These are phyloP conservation scores for Macropodus opercularis DNA, from an alignment of 2,797 vertebrate species.

Conservation along the genomic window DNA sequence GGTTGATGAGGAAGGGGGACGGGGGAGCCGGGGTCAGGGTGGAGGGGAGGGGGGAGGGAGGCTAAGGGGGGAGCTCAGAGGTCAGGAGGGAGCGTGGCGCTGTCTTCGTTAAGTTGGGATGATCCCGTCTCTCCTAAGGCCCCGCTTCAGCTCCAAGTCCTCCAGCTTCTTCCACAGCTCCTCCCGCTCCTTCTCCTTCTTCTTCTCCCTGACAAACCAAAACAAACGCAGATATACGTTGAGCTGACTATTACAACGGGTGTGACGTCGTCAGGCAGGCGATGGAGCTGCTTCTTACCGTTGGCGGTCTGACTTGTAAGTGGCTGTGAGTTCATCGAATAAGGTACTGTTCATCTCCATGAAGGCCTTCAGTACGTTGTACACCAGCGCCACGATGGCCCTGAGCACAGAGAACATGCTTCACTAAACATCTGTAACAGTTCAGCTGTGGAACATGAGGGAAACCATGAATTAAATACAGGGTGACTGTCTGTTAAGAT, in stretches of 20 bases:
- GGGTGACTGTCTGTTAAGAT: no score
- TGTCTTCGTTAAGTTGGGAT: conserved; percentile 95
- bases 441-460: no score
- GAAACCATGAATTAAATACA: no score
- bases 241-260: no score
- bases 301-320: conserved; percentile 99
- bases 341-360: conserved; percentile 99
- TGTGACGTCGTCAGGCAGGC: no score
- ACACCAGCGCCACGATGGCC: conserved; percentile 98
- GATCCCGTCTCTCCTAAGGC: conserved; percentile 95
- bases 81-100: conserved; percentile 52
- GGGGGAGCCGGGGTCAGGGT: conserved; percentile 64
- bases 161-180: conserved; percentile 99
- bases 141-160: conserved; percentile 98
- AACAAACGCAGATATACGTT: conserved; percentile 11
- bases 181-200: conserved; percentile 98
- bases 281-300: conserved; percentile 91
- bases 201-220: conserved; percentile 89
- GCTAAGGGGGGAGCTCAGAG: conserved; percentile 1
- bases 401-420: conserved; percentile 72
- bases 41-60: conserved; percentile 52
- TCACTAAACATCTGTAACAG: background rate
- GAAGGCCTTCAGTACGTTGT: conserved; percentile 98
- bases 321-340: conserved; percentile 98
- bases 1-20: conserved; percentile 72